Percentiles rank a stretch among this genome's conserved stretches.
These are phyloP conservation scores for Bujurquina vittata DNA, from an alignment of 2,113 vertebrate species.

Conservation along the genomic window DNA sequence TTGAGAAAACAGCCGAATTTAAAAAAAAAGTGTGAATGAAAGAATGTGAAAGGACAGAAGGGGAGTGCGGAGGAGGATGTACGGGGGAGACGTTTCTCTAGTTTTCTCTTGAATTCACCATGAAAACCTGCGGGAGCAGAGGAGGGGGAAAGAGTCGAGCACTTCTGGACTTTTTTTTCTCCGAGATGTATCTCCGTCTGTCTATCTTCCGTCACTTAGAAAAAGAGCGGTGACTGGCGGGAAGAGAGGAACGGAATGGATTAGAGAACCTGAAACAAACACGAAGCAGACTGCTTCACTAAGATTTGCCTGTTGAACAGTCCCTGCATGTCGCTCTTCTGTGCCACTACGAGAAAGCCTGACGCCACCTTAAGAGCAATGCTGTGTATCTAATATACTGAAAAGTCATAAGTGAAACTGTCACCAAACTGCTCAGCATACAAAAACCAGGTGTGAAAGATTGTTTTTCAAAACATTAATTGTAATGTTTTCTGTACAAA, in stretches of 20 bases:
- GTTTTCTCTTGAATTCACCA: conserved; percentile 57
- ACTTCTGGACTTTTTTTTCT: conserved; percentile 62
- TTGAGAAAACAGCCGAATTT: neutral
- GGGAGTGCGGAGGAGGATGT: conserved; percentile 51
- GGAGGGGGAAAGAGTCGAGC: conserved; percentile 65
- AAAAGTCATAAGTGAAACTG: conserved; percentile 6
- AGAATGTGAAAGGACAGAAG: conserved; percentile 46
- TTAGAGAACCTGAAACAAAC: conserved; percentile 1
- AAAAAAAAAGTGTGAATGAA: conserved; percentile 49
- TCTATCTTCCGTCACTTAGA: conserved; percentile 18
- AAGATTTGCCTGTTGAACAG: neutral
- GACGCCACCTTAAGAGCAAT: neutral
- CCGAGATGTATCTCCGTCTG: neutral
- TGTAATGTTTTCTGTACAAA: neutral
- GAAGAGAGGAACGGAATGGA: conserved; percentile 24
- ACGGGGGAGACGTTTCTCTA: conserved; percentile 58
- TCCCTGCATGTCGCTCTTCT: neutral
- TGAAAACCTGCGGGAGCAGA: conserved; percentile 63
- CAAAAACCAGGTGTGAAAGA: neutral
- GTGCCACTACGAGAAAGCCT: neutral
- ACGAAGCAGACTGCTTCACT: neutral
- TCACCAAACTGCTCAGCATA: neutral
- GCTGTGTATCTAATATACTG: neutral
- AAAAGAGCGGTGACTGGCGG: conserved; percentile 41
- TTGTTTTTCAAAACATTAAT: neutral